Evolutionary conservation across 2,888 invertebrate genomes (phyloP).

Genomic region (Anthophora plumipes): DNA sequence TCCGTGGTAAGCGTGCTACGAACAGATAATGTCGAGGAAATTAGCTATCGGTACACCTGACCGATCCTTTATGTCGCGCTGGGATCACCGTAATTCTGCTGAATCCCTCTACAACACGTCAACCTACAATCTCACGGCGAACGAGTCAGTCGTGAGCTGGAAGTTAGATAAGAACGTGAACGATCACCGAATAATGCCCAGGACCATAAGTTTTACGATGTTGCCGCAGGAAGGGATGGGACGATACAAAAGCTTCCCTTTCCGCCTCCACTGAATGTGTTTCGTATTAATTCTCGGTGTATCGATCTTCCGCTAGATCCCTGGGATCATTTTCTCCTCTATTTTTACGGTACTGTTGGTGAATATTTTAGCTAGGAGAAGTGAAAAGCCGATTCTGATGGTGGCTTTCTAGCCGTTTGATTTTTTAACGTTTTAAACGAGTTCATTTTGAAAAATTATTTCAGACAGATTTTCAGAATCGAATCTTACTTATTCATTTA

Average conservation of each 20-base stretch:
- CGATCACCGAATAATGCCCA: slow-evolving; percentile 34
- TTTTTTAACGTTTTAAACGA: too few relatives aligned
- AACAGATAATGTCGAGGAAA: slow-evolving; percentile 70
- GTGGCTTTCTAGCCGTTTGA: too few relatives aligned
- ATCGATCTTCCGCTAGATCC: not conserved
- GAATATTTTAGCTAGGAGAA: not conserved
- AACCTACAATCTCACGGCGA: slow-evolving; percentile 41
- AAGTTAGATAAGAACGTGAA: slow-evolving; percentile 47
- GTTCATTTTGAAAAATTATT: too few relatives aligned
- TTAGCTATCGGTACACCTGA: slow-evolving; percentile 67
- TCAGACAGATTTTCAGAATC: too few relatives aligned
- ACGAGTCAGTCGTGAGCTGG: slow-evolving; percentile 41
- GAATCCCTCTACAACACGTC: slow-evolving; percentile 51
- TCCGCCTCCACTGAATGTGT: not conserved
- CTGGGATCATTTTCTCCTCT: not conserved
- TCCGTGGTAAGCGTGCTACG: slow-evolving; percentile 60
- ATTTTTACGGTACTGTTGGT: not conserved
- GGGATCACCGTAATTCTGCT: slow-evolving; percentile 58
- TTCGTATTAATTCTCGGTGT: slow-evolving; percentile 11
- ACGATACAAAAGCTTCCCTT: not conserved
- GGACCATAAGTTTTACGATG: slow-evolving; percentile 14
- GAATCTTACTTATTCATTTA: too few relatives aligned
- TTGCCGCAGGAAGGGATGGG: not conserved
- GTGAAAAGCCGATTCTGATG: too few relatives aligned
- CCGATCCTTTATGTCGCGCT: slow-evolving; percentile 60